Conservation (phyloP, 2,888 invertebrate species). For the Acholoe squamosa region DNA sequence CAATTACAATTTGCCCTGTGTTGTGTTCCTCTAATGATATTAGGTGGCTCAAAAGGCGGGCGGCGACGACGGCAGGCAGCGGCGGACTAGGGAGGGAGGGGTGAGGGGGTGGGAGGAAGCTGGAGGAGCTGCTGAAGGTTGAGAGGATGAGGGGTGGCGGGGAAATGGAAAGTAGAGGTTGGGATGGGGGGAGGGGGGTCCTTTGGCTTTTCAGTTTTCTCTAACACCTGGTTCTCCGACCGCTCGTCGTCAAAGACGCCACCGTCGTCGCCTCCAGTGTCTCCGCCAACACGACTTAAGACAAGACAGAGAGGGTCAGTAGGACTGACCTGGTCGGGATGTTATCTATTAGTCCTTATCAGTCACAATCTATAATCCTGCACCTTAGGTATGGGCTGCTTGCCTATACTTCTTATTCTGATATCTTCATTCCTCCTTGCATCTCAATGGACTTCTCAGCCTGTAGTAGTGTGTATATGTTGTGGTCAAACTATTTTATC, state of each 20-base stretch:
- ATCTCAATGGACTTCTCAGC: too few species aligned
- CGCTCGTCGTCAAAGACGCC: neutral
- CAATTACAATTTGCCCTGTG: slow-evolving; percentile 55
- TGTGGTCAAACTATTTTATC: too few species aligned
- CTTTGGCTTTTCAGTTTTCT: slow-evolving; percentile 8
- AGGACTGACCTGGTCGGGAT: neutral
- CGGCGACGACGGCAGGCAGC: neutral
- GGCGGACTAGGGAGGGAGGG: neutral
- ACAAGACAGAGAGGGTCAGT: neutral
- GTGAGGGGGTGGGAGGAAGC: neutral
- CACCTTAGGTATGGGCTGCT: too few species aligned
- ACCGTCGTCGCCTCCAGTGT: neutral
- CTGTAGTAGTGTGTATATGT: too few species aligned
- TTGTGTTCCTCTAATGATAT: slow-evolving; percentile 34
- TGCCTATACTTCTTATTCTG: too few species aligned
- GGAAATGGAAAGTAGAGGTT: neutral
- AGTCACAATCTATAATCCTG: too few species aligned
- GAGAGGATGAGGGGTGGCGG: neutral
- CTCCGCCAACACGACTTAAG: neutral
- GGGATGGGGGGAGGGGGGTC: neutral
- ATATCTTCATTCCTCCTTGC: too few species aligned
- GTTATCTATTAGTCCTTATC: too few species aligned
- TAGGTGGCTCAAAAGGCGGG: slow-evolving; percentile 32
- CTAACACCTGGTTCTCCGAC: neutral
- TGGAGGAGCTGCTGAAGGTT: too few species aligned